Evolutionary conservation across 1,140 invertebrate species (phyloP).

Genomic region (Euura saliciscinereae): DNA sequence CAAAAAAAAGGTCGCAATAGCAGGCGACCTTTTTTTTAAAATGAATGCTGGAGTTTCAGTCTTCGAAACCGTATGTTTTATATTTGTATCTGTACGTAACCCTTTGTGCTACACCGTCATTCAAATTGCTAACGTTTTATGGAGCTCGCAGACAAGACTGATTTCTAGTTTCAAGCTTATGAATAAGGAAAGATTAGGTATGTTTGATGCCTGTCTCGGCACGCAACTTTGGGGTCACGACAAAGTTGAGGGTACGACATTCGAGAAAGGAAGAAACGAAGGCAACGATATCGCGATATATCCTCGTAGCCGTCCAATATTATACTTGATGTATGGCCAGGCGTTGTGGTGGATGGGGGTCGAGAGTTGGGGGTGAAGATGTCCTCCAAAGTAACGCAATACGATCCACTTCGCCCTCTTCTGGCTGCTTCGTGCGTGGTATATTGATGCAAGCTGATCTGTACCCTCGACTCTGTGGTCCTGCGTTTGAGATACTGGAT

Average conservation of each 20-base stretch:
- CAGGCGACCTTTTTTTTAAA: no score
- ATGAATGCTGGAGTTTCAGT: no score
- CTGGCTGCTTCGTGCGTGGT: constrained; percentile 50
- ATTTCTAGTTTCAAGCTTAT: no score
- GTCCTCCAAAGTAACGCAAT: constrained; percentile 48
- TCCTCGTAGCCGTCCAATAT: constrained; percentile 45
- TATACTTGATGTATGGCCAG: constrained; percentile 56
- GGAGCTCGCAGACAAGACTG: no score
- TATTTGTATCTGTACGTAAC: no score
- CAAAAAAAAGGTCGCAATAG: no score
- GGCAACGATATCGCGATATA: constrained; percentile 5
- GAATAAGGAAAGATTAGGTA: constrained; percentile 31
- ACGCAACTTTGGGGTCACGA: constrained; percentile 28
- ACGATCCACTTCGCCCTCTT: constrained; percentile 40
- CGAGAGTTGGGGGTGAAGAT: constrained; percentile 41
- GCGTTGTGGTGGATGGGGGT: background rate
- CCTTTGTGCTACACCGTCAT: no score
- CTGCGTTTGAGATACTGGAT: constrained; percentile 1
- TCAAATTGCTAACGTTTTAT: no score
- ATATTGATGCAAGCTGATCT: constrained; percentile 53
- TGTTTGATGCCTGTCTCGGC: constrained; percentile 24
- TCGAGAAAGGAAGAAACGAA: background rate
- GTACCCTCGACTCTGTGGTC: background rate
- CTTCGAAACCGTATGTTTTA: no score
- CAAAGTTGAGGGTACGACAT: background rate